Evolutionary conservation across 2,113 vertebrate species (phyloP).

Genomic region (Cheilinus undulatus): DNA sequence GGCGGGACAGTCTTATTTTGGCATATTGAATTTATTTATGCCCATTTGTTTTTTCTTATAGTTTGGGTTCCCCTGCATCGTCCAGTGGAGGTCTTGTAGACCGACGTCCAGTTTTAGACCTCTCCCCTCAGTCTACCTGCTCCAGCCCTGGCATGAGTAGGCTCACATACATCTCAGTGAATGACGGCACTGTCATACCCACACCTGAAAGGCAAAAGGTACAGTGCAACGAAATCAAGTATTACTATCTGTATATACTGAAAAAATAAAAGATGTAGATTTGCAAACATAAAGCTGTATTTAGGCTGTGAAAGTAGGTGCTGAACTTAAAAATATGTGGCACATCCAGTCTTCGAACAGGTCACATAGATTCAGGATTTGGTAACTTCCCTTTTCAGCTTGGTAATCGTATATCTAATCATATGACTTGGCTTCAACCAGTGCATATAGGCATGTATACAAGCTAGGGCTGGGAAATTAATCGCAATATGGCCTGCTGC

Average conservation of each 20-base stretch:
- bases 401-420: no score
- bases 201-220: slow-evolving; percentile 82
- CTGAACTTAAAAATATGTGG: no score
- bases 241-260: background rate
- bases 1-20: background rate
- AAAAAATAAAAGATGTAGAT: no score
- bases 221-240: background rate
- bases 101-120: slow-evolving; percentile 65
- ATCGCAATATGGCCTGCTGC: no score
- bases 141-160: slow-evolving; percentile 87
- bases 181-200: slow-evolving; percentile 76
- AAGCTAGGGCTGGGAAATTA: no score
- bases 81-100: slow-evolving; percentile 50
- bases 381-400: no score
- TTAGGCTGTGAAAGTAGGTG: no score
- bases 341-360: no score
- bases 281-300: no score
- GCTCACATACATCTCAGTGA: slow-evolving; percentile 90
- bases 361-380: no score
- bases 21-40: background rate
- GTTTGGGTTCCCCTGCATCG: slow-evolving; percentile 59
- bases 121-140: slow-evolving; percentile 77
- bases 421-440: no score
- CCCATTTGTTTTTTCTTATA: slow-evolving; percentile 30
- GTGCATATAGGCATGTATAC: no score